Conservation (phyloP, 2,113 vertebrate genomes). For the Sceloporus tristichus region DNA sequence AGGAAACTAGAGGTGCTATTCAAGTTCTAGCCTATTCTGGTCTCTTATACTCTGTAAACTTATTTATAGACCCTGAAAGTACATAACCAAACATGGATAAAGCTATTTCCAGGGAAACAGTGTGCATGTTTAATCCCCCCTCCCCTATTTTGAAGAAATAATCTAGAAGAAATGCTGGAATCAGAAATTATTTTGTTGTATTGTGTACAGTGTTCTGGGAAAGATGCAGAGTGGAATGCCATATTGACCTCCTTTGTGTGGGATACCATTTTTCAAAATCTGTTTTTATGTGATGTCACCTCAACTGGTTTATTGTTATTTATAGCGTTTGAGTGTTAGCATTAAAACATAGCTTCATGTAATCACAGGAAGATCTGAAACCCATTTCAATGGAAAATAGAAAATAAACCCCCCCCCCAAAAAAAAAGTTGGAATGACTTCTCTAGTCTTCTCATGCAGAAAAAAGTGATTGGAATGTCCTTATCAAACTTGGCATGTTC, state of each 20-base stretch:
- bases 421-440: too few relatives aligned
- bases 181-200: not conserved
- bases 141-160: conserved; percentile 19
- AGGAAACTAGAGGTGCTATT: not conserved
- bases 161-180: conserved; percentile 12
- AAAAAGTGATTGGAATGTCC: not conserved
- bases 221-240: not conserved
- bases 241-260: conserved; percentile 1
- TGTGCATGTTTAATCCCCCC: conserved; percentile 36
- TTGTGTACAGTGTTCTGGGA: not conserved
- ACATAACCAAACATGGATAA: conserved; percentile 36
- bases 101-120: conserved; percentile 29
- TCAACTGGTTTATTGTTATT: not conserved
- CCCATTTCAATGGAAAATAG: not conserved
- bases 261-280: not conserved
- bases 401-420: not conserved
- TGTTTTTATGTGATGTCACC: not conserved
- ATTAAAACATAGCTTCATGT: not conserved
- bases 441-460: not conserved
- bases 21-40: not conserved
- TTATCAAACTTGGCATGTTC: not conserved
- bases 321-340: not conserved
- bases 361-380: not conserved
- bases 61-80: conserved; percentile 46
- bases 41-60: conserved; percentile 9